Conservation (phyloP, 2,888 invertebrate genomes). For the Ectobius pallidus region DNA sequence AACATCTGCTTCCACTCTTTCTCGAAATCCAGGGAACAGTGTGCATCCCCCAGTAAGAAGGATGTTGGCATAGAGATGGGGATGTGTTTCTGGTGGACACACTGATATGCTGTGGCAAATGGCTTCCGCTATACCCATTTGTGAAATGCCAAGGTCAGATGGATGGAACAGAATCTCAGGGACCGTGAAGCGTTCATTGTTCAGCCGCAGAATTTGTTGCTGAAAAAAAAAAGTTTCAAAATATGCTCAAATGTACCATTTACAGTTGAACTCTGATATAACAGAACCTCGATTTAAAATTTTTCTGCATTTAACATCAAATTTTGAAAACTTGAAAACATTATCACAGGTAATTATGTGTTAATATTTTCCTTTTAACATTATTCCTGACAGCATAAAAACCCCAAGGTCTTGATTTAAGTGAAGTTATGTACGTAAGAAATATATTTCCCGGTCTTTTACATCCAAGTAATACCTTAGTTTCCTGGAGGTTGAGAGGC, state of each 20-base stretch:
- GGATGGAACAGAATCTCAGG: constrained; percentile 96
- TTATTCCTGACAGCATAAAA: no score
- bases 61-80: constrained; percentile 82
- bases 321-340: no score
- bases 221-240: constrained; percentile 52
- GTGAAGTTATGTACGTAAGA: no score
- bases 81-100: constrained; percentile 76
- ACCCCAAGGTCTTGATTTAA: no score
- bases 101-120: constrained; percentile 76
- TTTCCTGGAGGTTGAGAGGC: no score
- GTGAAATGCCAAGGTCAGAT: constrained; percentile 89
- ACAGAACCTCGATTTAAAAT: background rate
- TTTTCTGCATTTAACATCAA: background rate
- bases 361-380: no score
- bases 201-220: constrained; percentile 82
- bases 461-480: no score
- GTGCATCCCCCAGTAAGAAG: constrained; percentile 82
- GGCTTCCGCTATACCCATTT: constrained; percentile 92
- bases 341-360: no score
- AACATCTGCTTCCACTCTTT: constrained; percentile 78
- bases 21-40: constrained; percentile 82
- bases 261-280: background rate
- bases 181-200: constrained; percentile 92
- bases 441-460: no score
- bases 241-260: background rate